These are phyloP conservation scores for Nipponacmea schrenckii DNA, from an alignment of 2,888 invertebrate species.

Conservation along the genomic window DNA sequence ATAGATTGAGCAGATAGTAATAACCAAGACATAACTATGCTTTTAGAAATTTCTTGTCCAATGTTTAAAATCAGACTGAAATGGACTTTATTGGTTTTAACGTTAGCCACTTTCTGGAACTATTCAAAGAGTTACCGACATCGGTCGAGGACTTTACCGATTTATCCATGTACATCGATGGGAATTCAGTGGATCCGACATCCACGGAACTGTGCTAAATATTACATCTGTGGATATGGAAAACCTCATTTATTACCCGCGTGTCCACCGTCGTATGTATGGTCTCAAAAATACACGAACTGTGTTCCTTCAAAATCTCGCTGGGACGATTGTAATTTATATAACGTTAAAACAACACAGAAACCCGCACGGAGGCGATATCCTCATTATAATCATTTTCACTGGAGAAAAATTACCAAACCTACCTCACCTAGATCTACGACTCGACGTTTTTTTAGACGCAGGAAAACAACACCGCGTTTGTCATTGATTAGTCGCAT, in stretches of 20 bases:
- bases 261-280: constrained; percentile 29
- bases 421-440: constrained; percentile 3
- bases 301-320: constrained; percentile 33
- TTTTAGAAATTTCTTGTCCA: too few relatives aligned
- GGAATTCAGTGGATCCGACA: constrained; percentile 28
- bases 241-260: constrained; percentile 22
- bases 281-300: constrained; percentile 34
- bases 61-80: too few relatives aligned
- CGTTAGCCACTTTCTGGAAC: too few relatives aligned
- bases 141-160: constrained; percentile 14
- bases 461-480: constrained; percentile 6
- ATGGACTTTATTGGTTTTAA: too few relatives aligned
- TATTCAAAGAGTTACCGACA: neutral
- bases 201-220: constrained; percentile 27
- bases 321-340: constrained; percentile 34
- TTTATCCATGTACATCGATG: constrained; percentile 15
- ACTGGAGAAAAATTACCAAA: neutral
- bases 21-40: too few relatives aligned
- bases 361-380: constrained; percentile 5
- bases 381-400: neutral
- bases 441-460: neutral
- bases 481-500: constrained; percentile 13
- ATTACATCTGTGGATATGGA: constrained; percentile 26
- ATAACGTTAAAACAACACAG: constrained; percentile 1
- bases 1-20: too few relatives aligned